Evolutionary conservation across 2,888 invertebrate species (phyloP).

Genomic region (Plagodis pulveraria): DNA sequence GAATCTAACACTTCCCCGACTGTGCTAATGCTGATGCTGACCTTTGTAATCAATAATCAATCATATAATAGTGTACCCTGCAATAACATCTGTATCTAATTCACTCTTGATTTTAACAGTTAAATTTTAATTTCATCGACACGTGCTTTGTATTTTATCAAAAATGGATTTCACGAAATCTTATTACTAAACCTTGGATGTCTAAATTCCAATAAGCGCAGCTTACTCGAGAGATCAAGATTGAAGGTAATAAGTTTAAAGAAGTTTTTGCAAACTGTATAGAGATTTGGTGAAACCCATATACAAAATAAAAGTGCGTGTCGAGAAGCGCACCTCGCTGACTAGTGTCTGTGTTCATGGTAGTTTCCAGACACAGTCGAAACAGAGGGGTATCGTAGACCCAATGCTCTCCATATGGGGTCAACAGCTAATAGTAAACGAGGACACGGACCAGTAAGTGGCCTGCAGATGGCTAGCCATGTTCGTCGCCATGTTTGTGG

Average conservation of each 20-base stretch:
- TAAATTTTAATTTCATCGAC: conserved; percentile 34
- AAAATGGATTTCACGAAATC: conserved; percentile 25
- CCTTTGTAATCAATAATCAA: conserved; percentile 37
- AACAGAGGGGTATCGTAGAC: conserved; percentile 98
- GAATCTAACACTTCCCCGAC: conserved; percentile 41
- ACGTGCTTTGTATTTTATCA: conserved; percentile 33
- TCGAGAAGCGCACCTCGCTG: conserved; percentile 51
- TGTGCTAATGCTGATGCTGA: conserved; percentile 42
- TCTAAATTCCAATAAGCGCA: too few relatives aligned
- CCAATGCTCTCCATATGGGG: conserved; percentile 99
- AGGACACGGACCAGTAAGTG: conserved; percentile 98
- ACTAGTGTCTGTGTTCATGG: conserved; percentile 78
- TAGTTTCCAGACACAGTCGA: conserved; percentile 94
- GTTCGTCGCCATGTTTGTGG: conserved; percentile 55
- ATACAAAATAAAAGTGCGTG: conserved; percentile 36
- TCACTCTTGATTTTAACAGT: conserved; percentile 37
- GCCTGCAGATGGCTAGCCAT: conserved; percentile 50
- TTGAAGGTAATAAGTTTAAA: background rate
- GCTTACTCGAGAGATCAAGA: too few relatives aligned
- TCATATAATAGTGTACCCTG: conserved; percentile 29
- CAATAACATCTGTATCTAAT: conserved; percentile 36
- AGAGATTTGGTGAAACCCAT: conserved; percentile 24
- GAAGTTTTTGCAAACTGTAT: conserved; percentile 1
- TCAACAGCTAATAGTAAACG: conserved; percentile 98
- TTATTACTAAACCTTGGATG: background rate